phyloP scores from a whole-genome alignment of 2,888 invertebrate species.

The Orchestes rusci region DNA sequence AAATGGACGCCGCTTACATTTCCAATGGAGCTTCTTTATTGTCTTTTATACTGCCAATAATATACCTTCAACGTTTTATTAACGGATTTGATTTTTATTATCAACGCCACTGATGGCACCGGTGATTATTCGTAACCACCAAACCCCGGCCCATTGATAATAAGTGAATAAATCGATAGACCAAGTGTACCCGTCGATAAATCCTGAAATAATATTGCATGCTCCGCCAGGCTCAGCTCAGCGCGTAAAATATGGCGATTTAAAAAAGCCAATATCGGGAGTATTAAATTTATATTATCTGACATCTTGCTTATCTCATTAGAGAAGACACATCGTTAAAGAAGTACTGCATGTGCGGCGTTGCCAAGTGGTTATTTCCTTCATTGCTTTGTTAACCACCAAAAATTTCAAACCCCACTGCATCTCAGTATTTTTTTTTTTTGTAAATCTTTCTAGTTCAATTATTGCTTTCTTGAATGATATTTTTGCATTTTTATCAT shows the following conservation, averaged over 20 bases:
- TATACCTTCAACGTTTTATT: conserved; percentile 13
- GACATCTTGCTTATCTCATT: conserved; percentile 44
- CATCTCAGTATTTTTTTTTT: no score
- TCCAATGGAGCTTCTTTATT: conserved; percentile 28
- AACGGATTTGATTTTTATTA: conserved; percentile 12
- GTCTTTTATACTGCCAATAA: conserved; percentile 18
- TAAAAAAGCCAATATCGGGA: conserved; percentile 35
- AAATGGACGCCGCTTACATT: conserved; percentile 35
- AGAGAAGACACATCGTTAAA: conserved; percentile 43
- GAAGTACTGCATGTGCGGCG: conserved; percentile 10
- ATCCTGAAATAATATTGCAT: conserved; percentile 32
- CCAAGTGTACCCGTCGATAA: no score
- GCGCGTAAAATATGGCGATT: conserved; percentile 28
- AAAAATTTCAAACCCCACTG: no score
- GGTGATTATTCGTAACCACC: no score
- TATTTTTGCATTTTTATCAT: no score
- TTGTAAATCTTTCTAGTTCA: no score
- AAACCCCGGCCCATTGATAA: no score
- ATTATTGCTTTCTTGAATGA: no score
- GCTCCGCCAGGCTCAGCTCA: conserved; percentile 17
- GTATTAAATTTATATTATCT: conserved; percentile 44
- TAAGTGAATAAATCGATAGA: no score
- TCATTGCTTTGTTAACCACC: no score
- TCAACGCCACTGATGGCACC: no score
- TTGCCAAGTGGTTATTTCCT: conserved; percentile 11